Evolutionary conservation across 2,797 vertebrate genomes (phyloP).

Genomic region (Leucoraja ocellata): DNA sequence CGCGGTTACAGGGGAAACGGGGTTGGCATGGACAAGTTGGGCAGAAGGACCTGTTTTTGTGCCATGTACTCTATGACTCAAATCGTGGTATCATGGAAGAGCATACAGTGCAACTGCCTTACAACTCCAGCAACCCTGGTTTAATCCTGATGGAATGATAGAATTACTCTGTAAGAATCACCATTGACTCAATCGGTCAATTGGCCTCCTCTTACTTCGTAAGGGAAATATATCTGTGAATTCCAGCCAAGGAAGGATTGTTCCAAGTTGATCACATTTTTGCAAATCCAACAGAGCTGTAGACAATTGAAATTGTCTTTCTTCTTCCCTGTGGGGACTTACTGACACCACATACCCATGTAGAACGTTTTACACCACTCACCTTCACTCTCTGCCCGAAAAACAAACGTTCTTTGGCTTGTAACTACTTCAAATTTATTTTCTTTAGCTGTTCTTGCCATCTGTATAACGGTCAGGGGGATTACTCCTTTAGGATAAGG

Average conservation of each 20-base stretch:
- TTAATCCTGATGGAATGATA: no score
- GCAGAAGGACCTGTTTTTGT: no score
- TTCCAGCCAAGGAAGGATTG: no score
- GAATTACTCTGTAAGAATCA: no score
- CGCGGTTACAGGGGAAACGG: no score
- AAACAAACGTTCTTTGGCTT: slow-evolving; percentile 81
- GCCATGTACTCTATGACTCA: not conserved
- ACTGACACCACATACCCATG: not conserved
- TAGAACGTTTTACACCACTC: slow-evolving; percentile 42
- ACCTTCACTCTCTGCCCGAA: slow-evolving; percentile 87
- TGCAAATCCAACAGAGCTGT: not conserved
- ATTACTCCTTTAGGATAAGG: slow-evolving; percentile 88
- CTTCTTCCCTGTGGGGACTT: not conserved
- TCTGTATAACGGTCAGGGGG: slow-evolving; percentile 81
- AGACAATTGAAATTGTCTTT: not conserved
- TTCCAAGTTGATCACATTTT: not conserved
- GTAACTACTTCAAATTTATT: slow-evolving; percentile 94
- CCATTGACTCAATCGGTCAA: no score
- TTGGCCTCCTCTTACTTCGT: no score
- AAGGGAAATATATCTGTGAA: no score
- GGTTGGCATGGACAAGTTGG: no score
- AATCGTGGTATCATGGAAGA: not conserved
- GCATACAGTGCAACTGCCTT: no score
- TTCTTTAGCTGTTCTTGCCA: slow-evolving; percentile 81
- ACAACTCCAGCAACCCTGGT: no score